These are phyloP conservation scores for Pandion haliaetus DNA, from an alignment of 2,113 vertebrate genomes.

Conservation along the genomic window DNA sequence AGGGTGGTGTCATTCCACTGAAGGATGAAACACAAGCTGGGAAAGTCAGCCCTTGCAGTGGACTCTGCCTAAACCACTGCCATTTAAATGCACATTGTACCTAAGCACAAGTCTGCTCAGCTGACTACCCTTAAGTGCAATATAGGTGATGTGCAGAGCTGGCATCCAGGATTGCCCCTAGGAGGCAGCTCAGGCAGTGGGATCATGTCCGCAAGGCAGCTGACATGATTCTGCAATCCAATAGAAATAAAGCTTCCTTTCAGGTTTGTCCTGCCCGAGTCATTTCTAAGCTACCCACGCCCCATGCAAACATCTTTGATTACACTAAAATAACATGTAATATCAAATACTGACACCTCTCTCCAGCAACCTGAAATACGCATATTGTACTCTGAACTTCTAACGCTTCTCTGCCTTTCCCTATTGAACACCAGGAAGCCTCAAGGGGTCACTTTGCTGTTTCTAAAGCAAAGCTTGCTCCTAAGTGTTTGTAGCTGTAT, in stretches of 20 bases:
- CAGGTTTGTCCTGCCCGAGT: neutral
- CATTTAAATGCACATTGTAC: neutral
- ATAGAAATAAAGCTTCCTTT: neutral
- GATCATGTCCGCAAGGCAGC: neutral
- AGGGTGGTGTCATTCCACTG: neutral
- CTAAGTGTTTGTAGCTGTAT: neutral
- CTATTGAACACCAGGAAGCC: neutral
- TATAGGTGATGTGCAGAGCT: neutral
- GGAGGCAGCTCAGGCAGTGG: neutral
- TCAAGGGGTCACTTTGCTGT: neutral
- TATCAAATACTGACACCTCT: neutral
- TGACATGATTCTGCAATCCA: neutral
- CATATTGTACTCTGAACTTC: neutral
- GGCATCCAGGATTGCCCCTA: neutral
- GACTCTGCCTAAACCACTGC: neutral
- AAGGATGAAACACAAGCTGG: neutral
- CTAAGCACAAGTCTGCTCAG: rapidly evolving
- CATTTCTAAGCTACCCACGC: neutral
- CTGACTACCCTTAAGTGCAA: neutral
- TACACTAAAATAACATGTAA: neutral
- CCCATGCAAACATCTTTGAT: neutral
- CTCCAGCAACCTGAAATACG: neutral
- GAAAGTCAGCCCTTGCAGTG: neutral
- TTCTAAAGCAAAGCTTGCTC: neutral
- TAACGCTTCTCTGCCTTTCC: neutral